Evolutionary conservation across 2,797 vertebrate species (phyloP), one percentile per base, ranked within the genome.

Genomic region (Morelia viridis): DNA sequence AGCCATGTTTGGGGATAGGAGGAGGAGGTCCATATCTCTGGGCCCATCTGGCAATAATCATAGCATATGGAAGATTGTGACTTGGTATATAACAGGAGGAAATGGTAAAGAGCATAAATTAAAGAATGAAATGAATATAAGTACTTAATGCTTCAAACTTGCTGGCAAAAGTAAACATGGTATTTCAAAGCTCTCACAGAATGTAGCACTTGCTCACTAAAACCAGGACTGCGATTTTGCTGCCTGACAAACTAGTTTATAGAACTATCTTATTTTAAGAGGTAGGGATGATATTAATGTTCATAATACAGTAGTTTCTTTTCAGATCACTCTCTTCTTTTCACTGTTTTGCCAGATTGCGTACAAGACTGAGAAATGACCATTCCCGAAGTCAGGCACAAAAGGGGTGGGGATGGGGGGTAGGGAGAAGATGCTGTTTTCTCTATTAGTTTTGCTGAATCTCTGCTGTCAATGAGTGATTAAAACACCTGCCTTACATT

Each of bases 371-470:
- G 94, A 91, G 92, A 94, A 95, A 94, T 58, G 10, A 86, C 91
- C 80, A 89, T 65, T 15, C 85, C 90, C 87, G 10, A 57, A 92
- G 22, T 92, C 50, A 8, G 50, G 50, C 50, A 53, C 50, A 53
- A 53, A 53, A 9, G 50, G 50, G 4, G 41, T 28, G 35, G 24
- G 24, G 41, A 50, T 46, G 7, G 17, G 1, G 1, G 19, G 8
- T n/a, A 50, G 92, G 89, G 94, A 91, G 92, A 85, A 60, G 24
- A 62, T 93, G 28, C 87, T 93, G 56, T 57, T 41, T 3, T 93
- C 90, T 93, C 94, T 94, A 24, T 91, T 91, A 93, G 93, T 11
- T 91, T 91, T 46, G 87, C 35, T 93, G 91, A 93, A 93, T 76
- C 65, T 94, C 92, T 91, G 26, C 46, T 88, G 93, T 92, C 64